A percentile compares a stretch with the other conserved stretches of the same genome.
phyloP scores from a whole-genome alignment of 1,140 invertebrate genomes.

The Zaprionus taronus region DNA sequence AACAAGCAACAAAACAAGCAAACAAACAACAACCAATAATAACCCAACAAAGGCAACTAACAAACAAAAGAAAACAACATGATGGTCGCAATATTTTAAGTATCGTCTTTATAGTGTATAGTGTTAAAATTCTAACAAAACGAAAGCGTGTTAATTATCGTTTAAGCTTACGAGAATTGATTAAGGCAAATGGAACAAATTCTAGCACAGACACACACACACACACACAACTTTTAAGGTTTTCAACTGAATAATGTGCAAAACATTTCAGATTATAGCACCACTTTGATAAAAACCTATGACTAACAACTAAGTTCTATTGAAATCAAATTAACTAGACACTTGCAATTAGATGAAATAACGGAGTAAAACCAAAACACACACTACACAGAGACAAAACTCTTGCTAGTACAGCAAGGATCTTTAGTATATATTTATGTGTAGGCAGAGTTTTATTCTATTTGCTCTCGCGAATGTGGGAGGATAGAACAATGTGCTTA shows the following conservation, averaged over 20 bases:
- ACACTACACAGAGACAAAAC: conserved; percentile 38
- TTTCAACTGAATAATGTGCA: conserved; percentile 61
- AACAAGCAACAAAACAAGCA: conserved; percentile 9
- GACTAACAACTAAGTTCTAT: conserved; percentile 53
- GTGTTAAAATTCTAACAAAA: conserved; percentile 70
- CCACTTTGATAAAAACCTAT: conserved; percentile 53
- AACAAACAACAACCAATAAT: conserved; percentile 26
- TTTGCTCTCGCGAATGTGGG: conserved; percentile 2
- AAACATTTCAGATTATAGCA: conserved; percentile 44
- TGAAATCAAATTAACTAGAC: conserved; percentile 61
- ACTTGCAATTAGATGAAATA: conserved; percentile 48
- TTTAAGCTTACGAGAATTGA: conserved; percentile 64
- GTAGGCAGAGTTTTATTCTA: conserved; percentile 23
- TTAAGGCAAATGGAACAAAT: conserved; percentile 72
- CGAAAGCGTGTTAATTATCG: conserved; percentile 67
- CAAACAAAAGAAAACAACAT: conserved; percentile 65
- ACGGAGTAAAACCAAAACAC: conserved; percentile 68
- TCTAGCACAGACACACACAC: conserved; percentile 54
- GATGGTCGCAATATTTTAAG: conserved; percentile 81
- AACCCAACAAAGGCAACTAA: conserved; percentile 66
- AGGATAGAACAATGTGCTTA: conserved; percentile 27
- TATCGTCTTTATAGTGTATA: conserved; percentile 79
- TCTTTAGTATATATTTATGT: conserved; percentile 37
- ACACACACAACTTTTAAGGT: conserved; percentile 64
- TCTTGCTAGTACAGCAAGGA: conserved; percentile 46